Conservation (phyloP, 2,797 vertebrate species). For the Menidia menidia region DNA sequence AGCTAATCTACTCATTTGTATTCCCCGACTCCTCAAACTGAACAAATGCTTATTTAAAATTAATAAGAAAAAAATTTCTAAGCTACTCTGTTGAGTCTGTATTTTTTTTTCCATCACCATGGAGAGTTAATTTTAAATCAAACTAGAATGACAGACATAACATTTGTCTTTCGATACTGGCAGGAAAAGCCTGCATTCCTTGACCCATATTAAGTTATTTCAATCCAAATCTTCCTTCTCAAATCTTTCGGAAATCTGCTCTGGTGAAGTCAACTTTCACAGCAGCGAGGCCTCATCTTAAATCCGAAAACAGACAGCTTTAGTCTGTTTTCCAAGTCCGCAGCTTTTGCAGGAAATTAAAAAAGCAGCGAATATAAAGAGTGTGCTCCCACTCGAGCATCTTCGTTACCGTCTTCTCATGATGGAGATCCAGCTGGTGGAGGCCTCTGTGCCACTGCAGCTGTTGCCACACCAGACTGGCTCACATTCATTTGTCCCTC, state of each 20-base stretch:
- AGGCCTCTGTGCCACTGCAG: constrained; percentile 27
- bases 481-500: constrained; percentile 24
- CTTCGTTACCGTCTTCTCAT: background rate
- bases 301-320: background rate
- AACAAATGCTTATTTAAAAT: no score
- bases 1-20: no score
- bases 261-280: background rate
- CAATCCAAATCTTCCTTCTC: background rate
- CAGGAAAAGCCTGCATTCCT: background rate
- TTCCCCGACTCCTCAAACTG: no score
- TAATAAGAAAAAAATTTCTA: no score
- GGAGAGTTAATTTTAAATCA: no score
- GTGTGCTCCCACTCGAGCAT: constrained; percentile 1
- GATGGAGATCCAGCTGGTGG: constrained; percentile 37
- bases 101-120: no score
- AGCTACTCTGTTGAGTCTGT: no score
- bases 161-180: no score
- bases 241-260: background rate
- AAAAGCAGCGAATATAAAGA: background rate
- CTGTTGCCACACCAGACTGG: constrained; percentile 28
- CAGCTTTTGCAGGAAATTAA: constrained; percentile 3
- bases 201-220: background rate
- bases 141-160: no score
- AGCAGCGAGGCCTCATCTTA: background rate
- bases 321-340: background rate